Percentiles rank a stretch among this genome's conserved stretches.
Conservation (phyloP, 2,113 vertebrate species). For the Saiga tatarica region DNA sequence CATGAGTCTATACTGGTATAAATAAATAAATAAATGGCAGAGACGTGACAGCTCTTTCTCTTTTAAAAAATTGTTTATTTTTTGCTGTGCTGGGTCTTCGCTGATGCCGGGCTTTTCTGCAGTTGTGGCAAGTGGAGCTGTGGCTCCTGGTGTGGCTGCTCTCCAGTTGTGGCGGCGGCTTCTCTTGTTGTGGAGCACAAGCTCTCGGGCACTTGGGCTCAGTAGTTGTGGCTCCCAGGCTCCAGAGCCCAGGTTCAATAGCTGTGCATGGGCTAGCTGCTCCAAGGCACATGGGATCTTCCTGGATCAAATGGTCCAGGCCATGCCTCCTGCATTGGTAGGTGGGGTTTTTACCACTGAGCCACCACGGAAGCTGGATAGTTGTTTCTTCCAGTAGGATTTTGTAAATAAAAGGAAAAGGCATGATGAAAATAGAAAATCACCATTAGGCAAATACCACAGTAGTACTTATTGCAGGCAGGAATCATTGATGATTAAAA, state of each 20-base stretch:
- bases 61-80: neutral
- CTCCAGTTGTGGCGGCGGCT: neutral
- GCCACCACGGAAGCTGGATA: neutral
- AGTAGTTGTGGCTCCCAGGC: neutral
- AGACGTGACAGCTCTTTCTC: neutral
- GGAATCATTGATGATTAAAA: neutral
- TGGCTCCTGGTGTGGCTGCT: neutral
- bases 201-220: neutral
- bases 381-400: neutral
- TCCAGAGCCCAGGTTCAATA: neutral
- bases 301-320: neutral
- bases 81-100: neutral
- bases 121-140: neutral
- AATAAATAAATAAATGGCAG: neutral
- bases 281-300: neutral
- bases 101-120: neutral
- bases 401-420: neutral
- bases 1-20: neutral
- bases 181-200: neutral
- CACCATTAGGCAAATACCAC: neutral
- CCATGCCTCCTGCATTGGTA: neutral
- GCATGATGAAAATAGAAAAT: neutral
- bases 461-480: neutral
- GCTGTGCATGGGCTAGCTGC: accelerated
- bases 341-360: neutral